A percentile compares a stretch with the other conserved stretches of the same genome.
Conservation (phyloP, 64 coral and sea anemone species). For the Exaiptasia diaphana region DNA sequence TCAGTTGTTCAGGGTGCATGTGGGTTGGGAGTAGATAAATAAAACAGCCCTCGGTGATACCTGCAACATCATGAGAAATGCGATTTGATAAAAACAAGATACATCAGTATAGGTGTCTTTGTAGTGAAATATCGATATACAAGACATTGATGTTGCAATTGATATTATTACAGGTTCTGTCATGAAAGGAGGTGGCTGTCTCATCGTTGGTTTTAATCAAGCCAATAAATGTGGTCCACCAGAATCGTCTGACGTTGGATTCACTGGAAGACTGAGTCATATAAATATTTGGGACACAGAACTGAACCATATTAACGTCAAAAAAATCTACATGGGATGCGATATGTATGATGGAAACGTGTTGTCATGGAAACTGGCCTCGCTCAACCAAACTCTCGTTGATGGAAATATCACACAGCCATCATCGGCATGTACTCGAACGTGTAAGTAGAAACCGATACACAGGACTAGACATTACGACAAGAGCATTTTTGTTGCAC, state of each 20-base stretch:
- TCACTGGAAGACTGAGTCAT: slow-evolving; percentile 17
- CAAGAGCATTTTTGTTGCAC: no score
- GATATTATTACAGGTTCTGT: no score
- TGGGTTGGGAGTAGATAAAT: no score
- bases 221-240: background rate
- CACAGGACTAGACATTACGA: no score
- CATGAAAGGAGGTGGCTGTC: background rate
- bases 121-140: no score
- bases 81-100: no score
- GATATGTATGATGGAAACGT: background rate
- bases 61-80: no score
- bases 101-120: no score
- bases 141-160: no score
- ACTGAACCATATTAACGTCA: background rate
- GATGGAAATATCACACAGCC: background rate
- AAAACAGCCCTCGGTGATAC: no score
- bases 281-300: slow-evolving; percentile 18
- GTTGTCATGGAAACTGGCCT: background rate
- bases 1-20: no score
- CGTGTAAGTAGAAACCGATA: no score
- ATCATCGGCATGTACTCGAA: slow-evolving; percentile 2
- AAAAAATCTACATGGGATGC: background rate
- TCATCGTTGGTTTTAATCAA: background rate
- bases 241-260: background rate
- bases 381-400: background rate